phyloP scores from a whole-genome alignment of 1,140 invertebrate species.

The Branchinecta lynchi region DNA sequence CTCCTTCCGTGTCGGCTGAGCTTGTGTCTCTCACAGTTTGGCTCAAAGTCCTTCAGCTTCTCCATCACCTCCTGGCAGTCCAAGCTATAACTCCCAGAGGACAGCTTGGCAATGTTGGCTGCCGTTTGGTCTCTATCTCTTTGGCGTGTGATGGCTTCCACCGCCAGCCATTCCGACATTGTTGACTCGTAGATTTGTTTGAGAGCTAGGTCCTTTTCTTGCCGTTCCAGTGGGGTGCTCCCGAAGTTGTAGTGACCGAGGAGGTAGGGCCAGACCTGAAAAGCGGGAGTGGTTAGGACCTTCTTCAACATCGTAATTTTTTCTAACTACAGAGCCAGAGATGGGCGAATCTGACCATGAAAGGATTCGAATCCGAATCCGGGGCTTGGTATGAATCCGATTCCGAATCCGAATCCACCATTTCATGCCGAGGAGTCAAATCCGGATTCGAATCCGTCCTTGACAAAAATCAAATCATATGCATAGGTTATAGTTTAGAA shows the following conservation, averaged over 20 bases:
- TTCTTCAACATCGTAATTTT: constrained; percentile 13
- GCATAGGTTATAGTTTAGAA: too few relatives aligned
- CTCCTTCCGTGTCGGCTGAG: constrained; percentile 25
- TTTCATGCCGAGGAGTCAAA: too few relatives aligned
- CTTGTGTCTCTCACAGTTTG: background rate
- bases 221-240: constrained; percentile 48
- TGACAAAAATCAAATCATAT: too few relatives aligned
- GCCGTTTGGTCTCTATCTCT: constrained; percentile 53
- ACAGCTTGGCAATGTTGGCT: constrained; percentile 41
- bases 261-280: constrained; percentile 72
- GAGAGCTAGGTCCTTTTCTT: constrained; percentile 46
- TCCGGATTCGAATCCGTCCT: too few relatives aligned
- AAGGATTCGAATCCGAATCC: too few relatives aligned
- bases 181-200: constrained; percentile 64
- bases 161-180: constrained; percentile 85
- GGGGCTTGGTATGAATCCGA: too few relatives aligned
- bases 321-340: too few relatives aligned
- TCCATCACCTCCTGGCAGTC: constrained; percentile 21
- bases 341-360: too few relatives aligned
- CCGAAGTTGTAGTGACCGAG: constrained; percentile 71
- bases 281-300: constrained; percentile 14
- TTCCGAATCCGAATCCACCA: too few relatives aligned
- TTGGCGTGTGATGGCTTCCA: constrained; percentile 77
- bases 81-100: constrained; percentile 33
- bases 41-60: background rate